Evolutionary conservation across 2,888 invertebrate species (phyloP), one percentile per base, ranked within the genome.

Genomic region (Amphipyra berbera): DNA sequence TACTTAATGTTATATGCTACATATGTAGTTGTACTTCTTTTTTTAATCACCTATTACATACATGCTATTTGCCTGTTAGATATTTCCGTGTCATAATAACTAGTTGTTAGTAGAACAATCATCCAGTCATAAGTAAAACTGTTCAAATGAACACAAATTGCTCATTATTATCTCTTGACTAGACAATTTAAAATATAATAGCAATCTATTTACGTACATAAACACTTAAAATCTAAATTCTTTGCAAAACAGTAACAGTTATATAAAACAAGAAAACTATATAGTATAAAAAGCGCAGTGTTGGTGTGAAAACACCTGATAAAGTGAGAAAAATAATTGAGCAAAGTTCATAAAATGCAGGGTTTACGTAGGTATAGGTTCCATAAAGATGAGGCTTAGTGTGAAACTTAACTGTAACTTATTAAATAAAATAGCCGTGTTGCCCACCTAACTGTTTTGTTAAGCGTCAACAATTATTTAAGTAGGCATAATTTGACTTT

Each of bases 81-180:
- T 47, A 41, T 46, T 55, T 52, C 30, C 30, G 33, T 33, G 15
- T 52, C 52, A 45, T 15, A 52, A 60, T 58, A 60, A 68, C 37
- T 58, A 65, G 41, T 52, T 60, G 21, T 62, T 68, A 64, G 49
- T 68, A 61, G 35, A 56, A 61, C 48, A 62, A 65, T 62, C 53
- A 68, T 74, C 74, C 80, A 77, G 75, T 77, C 72, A 68, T 59
- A 65, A 73, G 62, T 73, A 68, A 70, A 61, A 38, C 45, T 64
- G 53, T 56, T 61, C 61, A 41, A 53, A 48, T 48, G 52, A 74
- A 69, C 65, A 52, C 53, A 44, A 48, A 44, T 59, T 62, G 68
- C 65, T 60, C 60, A 61, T 68, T 60, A 57, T 60, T 66, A 59
- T 58, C 44, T 54, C 53, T 71, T 80, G 79, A 79, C 79, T 79